Percentiles rank a stretch among this genome's conserved stretches.
Evolutionary conservation across 2,797 vertebrate species (phyloP).

Genomic region (Crossoptilon crossoptilon): DNA sequence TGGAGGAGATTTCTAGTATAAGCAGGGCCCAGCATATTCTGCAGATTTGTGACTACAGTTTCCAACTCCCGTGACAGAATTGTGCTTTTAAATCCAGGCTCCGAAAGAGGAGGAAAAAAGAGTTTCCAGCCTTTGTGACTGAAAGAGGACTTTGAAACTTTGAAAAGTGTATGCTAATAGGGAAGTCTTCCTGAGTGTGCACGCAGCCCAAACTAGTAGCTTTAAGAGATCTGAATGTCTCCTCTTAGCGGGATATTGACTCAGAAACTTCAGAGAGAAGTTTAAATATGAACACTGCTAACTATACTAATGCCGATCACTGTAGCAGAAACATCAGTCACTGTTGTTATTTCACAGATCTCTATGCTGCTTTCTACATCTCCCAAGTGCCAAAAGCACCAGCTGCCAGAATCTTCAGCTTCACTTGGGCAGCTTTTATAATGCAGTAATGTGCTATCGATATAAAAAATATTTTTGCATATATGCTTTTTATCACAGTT

Average conservation of each 20-base stretch:
- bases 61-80: constrained; percentile 67
- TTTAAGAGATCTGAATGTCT: constrained; percentile 75
- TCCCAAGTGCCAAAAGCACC: constrained; percentile 76
- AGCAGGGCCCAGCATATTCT: constrained; percentile 66
- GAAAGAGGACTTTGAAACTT: constrained; percentile 61
- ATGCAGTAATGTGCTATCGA: constrained; percentile 72
- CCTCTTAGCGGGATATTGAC: constrained; percentile 63
- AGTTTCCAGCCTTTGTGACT: constrained; percentile 56
- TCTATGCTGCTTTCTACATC: constrained; percentile 75
- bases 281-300: constrained; percentile 66
- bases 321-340: constrained; percentile 76
- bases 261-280: constrained; percentile 72
- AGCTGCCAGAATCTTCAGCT: constrained; percentile 74
- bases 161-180: constrained; percentile 32
- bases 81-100: constrained; percentile 63
- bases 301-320: constrained; percentile 69
- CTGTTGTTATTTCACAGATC: constrained; percentile 74
- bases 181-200: constrained; percentile 69
- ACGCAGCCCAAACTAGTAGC: constrained; percentile 67
- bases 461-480: constrained; percentile 74
- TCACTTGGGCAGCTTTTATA: constrained; percentile 75
- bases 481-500: constrained; percentile 74
- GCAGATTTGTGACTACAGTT: constrained; percentile 69
- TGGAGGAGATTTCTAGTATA: constrained; percentile 61
- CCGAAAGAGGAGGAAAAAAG: constrained; percentile 45